Conservation (phyloP, 2,113 vertebrate species). For the Psittacara wagleri region DNA sequence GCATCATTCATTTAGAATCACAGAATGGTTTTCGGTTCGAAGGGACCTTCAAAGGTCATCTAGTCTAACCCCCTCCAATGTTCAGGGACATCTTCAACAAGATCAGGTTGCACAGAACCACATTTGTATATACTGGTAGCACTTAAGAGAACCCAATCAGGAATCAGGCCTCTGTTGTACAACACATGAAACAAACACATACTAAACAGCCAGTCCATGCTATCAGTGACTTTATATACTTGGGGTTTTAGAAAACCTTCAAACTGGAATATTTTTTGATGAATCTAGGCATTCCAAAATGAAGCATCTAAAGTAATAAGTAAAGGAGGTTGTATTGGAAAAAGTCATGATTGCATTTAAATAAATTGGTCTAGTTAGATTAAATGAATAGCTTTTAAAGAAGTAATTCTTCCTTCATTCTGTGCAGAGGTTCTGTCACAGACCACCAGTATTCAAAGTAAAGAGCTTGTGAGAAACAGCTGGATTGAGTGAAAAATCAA, state of each 20-base stretch:
- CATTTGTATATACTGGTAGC: background rate
- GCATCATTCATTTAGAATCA: background rate
- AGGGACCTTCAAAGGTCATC: background rate
- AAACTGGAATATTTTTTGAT: background rate
- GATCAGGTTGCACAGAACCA: background rate
- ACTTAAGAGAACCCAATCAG: background rate
- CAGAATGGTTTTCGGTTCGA: background rate
- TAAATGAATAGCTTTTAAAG: conserved; percentile 53
- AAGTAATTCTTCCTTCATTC: conserved; percentile 22
- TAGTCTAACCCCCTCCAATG: background rate
- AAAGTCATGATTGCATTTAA: conserved; percentile 54
- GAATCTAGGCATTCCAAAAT: background rate
- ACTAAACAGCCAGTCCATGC: background rate
- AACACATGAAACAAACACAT: background rate
- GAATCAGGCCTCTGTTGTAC: background rate
- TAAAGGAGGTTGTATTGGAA: conserved; percentile 12
- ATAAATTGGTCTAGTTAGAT: conserved; percentile 57
- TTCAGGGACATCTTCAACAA: background rate
- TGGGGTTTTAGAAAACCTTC: background rate
- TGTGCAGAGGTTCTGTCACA: conserved; percentile 14
- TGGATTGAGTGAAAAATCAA: conserved; percentile 66
- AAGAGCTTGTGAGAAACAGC: conserved; percentile 67
- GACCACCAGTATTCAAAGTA: conserved; percentile 66
- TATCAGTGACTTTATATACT: background rate
- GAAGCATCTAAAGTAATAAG: conserved; percentile 4